A percentile compares a stretch with the other conserved stretches of the same genome.
These are phyloP conservation scores for Drosophila simulans DNA, from an alignment of 1,140 invertebrate species.

Conservation along the genomic window DNA sequence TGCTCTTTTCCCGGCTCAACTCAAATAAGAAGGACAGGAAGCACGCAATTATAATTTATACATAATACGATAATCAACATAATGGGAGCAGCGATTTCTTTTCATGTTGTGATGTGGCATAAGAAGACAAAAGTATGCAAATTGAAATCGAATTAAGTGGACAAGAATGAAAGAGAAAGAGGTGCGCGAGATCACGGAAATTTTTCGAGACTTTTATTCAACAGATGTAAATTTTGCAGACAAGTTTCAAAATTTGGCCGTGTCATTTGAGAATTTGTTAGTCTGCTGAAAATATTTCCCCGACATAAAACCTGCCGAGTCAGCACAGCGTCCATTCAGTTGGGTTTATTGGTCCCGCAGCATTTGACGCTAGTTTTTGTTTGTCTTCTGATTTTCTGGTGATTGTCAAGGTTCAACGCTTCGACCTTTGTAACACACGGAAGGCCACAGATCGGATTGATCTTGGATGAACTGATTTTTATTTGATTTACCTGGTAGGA, in stretches of 20 bases:
- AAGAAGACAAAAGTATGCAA: slow-evolving; percentile 29
- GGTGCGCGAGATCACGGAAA: slow-evolving; percentile 29
- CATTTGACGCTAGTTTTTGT: slow-evolving; percentile 20
- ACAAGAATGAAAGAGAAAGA: slow-evolving; percentile 27
- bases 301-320: slow-evolving; percentile 48
- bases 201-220: slow-evolving; percentile 14
- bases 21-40: slow-evolving; percentile 61
- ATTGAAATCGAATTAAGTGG: slow-evolving; percentile 13
- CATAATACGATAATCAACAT: slow-evolving; percentile 65
- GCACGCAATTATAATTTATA: slow-evolving; percentile 67
- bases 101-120: slow-evolving; percentile 23
- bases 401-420: slow-evolving; percentile 62
- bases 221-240: slow-evolving; percentile 45
- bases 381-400: slow-evolving; percentile 24
- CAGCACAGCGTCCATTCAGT: slow-evolving; percentile 51
- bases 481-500: slow-evolving; percentile 25
- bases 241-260: slow-evolving; percentile 26
- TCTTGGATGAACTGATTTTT: slow-evolving; percentile 39
- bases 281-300: slow-evolving; percentile 20
- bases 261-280: slow-evolving; percentile 47
- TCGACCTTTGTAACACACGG: slow-evolving; percentile 63
- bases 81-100: slow-evolving; percentile 36
- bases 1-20: slow-evolving; percentile 22
- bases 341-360: slow-evolving; percentile 42
- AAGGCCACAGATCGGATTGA: slow-evolving; percentile 36